phyloP scores from a whole-genome alignment of 2,113 vertebrate genomes.

The Phyllostomus hastatus region DNA sequence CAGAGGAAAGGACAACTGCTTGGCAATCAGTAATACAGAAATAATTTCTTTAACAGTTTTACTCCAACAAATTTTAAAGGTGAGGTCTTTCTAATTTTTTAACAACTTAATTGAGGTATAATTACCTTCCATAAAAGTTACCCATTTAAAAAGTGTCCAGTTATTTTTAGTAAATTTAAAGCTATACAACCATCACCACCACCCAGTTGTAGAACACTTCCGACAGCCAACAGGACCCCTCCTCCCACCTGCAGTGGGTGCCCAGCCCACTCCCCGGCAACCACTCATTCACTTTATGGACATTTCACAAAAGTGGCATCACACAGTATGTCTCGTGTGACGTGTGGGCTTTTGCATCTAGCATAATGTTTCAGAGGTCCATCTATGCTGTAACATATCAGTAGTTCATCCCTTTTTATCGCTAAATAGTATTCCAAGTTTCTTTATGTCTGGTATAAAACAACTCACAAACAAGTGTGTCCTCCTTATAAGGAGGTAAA shows the following conservation, averaged over 20 bases:
- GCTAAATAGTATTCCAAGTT: conserved; percentile 4
- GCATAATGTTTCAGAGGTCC: not conserved
- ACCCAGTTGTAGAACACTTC: not conserved
- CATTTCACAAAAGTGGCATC: not conserved
- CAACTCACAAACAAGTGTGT: not conserved
- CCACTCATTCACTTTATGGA: not conserved
- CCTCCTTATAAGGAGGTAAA: not conserved
- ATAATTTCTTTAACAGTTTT: not conserved
- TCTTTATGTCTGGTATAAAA: not conserved
- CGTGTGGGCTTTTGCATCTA: not conserved
- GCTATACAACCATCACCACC: not conserved
- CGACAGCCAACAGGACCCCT: not conserved
- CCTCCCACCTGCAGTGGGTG: not conserved
- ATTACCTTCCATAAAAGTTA: not conserved
- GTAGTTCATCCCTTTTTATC: not conserved
- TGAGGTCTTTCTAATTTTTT: not conserved
- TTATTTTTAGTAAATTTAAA: not conserved
- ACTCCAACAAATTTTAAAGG: conserved; percentile 15
- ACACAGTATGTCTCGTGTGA: not conserved
- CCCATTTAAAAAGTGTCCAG: conserved; percentile 1
- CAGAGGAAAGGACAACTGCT: not conserved
- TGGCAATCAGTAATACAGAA: not conserved
- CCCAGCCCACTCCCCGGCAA: not conserved
- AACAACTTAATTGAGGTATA: conserved; percentile 12
- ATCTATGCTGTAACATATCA: not conserved